Conservation (phyloP, 2,113 vertebrate genomes). For the Oryctolagus cuniculus region DNA sequence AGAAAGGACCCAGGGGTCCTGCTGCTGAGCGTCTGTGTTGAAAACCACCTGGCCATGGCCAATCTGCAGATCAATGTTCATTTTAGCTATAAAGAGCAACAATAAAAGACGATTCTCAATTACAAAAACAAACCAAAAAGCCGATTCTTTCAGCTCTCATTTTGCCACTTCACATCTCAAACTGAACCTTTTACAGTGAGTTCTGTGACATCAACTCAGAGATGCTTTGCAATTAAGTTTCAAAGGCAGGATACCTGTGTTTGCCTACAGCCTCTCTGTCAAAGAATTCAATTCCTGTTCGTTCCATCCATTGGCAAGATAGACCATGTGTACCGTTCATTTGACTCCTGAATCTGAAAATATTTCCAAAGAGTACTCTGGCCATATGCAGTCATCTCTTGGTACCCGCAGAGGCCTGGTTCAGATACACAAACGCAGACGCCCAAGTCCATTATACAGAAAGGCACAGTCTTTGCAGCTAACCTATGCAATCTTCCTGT, state of each 20-base stretch:
- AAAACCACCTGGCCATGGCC: not conserved
- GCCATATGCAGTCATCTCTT: too few species aligned
- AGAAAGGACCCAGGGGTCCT: not conserved
- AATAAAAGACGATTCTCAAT: not conserved
- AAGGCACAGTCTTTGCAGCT: too few species aligned
- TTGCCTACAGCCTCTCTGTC: not conserved
- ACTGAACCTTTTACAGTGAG: not conserved
- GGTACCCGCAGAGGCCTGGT: too few species aligned
- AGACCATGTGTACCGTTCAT: not conserved
- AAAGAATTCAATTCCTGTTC: not conserved
- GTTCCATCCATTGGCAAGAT: not conserved
- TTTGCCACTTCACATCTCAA: not conserved
- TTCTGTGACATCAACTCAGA: not conserved
- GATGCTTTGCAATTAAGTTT: not conserved
- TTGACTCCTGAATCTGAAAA: not conserved
- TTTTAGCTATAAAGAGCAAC: not conserved
- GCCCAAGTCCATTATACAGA: too few species aligned
- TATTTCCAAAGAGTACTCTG: not conserved
- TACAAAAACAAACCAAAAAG: not conserved
- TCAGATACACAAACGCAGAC: too few species aligned
- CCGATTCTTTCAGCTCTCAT: conserved; percentile 1
- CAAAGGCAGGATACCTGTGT: not conserved
- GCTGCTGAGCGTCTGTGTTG: not conserved
- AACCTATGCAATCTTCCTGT: too few species aligned
- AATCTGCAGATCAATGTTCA: not conserved